These are phyloP conservation scores for Drosophila diplacantha DNA, from an alignment of 2,888 invertebrate genomes.

Conservation along the genomic window DNA sequence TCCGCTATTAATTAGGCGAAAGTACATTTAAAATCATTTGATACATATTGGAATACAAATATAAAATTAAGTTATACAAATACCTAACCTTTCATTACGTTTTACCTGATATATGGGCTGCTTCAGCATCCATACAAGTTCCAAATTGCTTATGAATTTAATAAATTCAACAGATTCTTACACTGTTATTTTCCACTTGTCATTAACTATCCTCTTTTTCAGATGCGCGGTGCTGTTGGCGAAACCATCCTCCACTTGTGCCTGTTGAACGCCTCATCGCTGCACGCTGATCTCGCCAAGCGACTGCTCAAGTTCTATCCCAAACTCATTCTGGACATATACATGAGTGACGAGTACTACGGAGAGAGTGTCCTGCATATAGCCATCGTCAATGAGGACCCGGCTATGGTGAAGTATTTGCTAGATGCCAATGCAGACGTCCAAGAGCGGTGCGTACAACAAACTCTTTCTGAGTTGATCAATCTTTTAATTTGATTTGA, in stretches of 20 bases:
- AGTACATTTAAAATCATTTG: background rate
- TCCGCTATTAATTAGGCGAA: background rate
- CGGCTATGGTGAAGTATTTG: slow-evolving; percentile 96
- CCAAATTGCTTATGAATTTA: too few relatives aligned
- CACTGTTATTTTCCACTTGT: background rate
- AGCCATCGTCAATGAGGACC: slow-evolving; percentile 99
- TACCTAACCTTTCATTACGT: background rate
- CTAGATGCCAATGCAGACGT: slow-evolving; percentile 94
- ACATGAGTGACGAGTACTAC: slow-evolving; percentile 97
- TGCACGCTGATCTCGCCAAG: slow-evolving; percentile 96
- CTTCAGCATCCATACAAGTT: too few relatives aligned
- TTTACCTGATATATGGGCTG: background rate
- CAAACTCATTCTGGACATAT: slow-evolving; percentile 96
- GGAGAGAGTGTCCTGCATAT: slow-evolving; percentile 98
- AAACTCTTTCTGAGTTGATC: background rate
- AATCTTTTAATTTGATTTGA: background rate
- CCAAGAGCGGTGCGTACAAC: slow-evolving; percentile 81
- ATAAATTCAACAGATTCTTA: background rate
- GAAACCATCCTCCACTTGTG: slow-evolving; percentile 97
- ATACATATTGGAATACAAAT: background rate
- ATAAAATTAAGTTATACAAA: background rate
- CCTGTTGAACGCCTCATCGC: slow-evolving; percentile 91
- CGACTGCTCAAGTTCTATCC: slow-evolving; percentile 94
- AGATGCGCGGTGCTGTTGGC: slow-evolving; percentile 96
- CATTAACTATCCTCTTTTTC: background rate